Evolutionary conservation across 2,797 vertebrate species (phyloP).

Genomic region (Ctenosaura bakeri): DNA sequence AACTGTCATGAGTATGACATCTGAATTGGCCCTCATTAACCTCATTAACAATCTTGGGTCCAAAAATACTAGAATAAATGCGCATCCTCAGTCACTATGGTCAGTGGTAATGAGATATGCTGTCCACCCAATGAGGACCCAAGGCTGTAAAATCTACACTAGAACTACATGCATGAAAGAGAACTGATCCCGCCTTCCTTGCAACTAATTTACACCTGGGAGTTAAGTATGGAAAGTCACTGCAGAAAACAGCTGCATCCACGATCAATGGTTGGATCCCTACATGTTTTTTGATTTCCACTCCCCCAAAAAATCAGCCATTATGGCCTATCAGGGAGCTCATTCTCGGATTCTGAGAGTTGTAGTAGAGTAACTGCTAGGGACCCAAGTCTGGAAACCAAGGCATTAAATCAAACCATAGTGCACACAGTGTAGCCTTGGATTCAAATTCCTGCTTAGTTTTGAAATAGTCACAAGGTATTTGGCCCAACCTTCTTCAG

Average conservation of each 20-base stretch:
- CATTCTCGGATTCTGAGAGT: background rate
- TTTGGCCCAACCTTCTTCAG: background rate
- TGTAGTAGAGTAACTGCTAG: background rate
- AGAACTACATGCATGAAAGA: background rate
- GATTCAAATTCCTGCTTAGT: background rate
- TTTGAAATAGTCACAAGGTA: background rate
- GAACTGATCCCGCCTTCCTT: background rate
- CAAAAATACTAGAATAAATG: background rate
- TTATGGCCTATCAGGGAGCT: background rate
- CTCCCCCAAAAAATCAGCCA: background rate
- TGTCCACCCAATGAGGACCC: background rate
- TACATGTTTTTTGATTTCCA: background rate
- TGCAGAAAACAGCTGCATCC: background rate
- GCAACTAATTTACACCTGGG: background rate
- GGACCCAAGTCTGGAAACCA: background rate
- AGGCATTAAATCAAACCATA: background rate
- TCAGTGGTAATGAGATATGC: background rate
- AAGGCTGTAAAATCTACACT: background rate
- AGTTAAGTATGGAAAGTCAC: background rate
- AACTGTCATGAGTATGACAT: background rate
- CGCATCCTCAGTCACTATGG: background rate
- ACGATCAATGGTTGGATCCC: background rate
- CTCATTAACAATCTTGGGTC: background rate
- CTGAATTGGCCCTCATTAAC: background rate
- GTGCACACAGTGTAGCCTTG: background rate